phyloP scores from a whole-genome alignment of 2,888 invertebrate species.

The Bursaphelenchus okinawaensis region DNA sequence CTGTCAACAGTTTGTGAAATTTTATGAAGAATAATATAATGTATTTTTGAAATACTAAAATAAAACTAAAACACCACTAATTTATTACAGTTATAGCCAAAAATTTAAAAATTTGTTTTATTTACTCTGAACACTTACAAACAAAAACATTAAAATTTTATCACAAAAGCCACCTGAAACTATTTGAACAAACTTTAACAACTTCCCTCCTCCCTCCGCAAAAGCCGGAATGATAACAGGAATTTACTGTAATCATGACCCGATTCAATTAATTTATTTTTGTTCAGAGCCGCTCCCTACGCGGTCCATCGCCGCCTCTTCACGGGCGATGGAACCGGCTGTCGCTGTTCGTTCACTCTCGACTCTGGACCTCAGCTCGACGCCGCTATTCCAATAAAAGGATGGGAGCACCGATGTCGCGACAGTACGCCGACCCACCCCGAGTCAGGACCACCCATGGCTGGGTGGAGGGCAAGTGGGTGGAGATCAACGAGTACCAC shows the following conservation, averaged over 20 bases:
- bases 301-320: background rate
- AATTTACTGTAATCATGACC: background rate
- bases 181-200: background rate
- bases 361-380: background rate
- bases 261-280: background rate
- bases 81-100: too few relatives aligned
- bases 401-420: background rate
- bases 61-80: too few relatives aligned
- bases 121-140: background rate
- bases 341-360: background rate
- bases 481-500: background rate
- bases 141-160: background rate
- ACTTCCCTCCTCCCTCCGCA: constrained; percentile 17
- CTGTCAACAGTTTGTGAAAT: too few relatives aligned
- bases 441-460: background rate
- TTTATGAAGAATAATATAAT: too few relatives aligned
- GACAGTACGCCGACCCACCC: background rate
- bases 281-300: background rate
- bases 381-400: background rate
- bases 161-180: background rate
- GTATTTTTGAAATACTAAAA: too few relatives aligned
- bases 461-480: background rate
- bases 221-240: too few relatives aligned
- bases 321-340: background rate
- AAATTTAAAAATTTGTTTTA: background rate